Evolutionary conservation across 2,888 invertebrate genomes (phyloP).

Genomic region (Augochlorella aurata): DNA sequence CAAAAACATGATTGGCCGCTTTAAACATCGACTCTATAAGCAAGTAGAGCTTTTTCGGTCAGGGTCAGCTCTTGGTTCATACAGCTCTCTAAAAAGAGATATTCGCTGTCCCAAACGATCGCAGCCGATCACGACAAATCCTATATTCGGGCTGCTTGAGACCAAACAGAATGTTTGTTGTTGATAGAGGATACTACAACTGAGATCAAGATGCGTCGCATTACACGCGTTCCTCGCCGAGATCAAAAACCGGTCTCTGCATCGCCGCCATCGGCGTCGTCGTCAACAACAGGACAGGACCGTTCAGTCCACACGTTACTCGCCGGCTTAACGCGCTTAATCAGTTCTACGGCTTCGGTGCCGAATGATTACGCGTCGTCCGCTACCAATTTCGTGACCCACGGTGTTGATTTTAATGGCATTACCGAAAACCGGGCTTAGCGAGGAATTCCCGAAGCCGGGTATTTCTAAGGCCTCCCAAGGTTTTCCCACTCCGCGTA

Average conservation of each 20-base stretch:
- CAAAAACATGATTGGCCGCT: too few species aligned
- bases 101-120: too few species aligned
- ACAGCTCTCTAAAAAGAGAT: too few species aligned
- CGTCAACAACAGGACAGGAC: constrained; percentile 60
- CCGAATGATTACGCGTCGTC: constrained; percentile 54
- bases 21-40: too few species aligned
- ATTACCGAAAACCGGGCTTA: constrained; percentile 7
- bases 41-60: too few species aligned
- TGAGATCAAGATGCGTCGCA: too few species aligned
- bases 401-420: constrained; percentile 22
- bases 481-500: constrained; percentile 3
- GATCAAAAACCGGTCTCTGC: neutral
- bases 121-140: too few species aligned
- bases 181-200: too few species aligned
- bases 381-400: constrained; percentile 27
- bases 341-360: constrained; percentile 69
- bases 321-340: constrained; percentile 70
- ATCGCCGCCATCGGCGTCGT: neutral
- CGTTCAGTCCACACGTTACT: constrained; percentile 36
- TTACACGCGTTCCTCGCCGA: neutral
- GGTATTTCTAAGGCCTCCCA: constrained; percentile 42
- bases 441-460: constrained; percentile 18
- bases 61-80: too few species aligned
- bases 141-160: too few species aligned
- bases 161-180: too few species aligned